Evolutionary conservation across 2,113 vertebrate species (phyloP).

Genomic region (Dipodomys merriami): DNA sequence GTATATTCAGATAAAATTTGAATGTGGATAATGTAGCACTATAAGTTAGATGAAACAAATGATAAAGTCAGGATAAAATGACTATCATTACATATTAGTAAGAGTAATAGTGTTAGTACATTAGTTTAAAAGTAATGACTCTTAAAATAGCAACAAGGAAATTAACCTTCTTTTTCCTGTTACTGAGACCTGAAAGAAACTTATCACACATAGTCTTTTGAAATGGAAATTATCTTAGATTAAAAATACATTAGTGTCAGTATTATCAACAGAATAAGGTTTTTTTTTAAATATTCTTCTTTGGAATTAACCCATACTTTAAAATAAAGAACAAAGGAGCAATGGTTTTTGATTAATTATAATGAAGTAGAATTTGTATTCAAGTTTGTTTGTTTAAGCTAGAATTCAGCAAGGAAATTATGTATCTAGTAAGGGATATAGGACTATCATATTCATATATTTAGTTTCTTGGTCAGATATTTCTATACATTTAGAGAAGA

Average conservation of each 20-base stretch:
- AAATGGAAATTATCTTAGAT: constrained; percentile 15
- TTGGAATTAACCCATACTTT: not conserved
- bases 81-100: not conserved
- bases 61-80: not conserved
- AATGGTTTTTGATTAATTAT: not conserved
- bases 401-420: not conserved
- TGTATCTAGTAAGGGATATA: not conserved
- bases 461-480: not conserved
- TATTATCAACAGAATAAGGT: not conserved
- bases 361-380: not conserved
- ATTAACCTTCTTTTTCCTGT: not conserved
- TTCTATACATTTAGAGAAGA: not conserved
- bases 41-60: not conserved
- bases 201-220: not conserved
- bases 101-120: not conserved
- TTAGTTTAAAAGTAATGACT: not conserved
- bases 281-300: not conserved
- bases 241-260: not conserved
- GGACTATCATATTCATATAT: not conserved
- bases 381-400: not conserved
- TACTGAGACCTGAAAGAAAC: not conserved
- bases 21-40: not conserved
- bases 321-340: not conserved
- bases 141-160: not conserved
- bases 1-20: not conserved